A percentile compares a stretch with the other conserved stretches of the same genome.
Evolutionary conservation across 2,797 vertebrate genomes (phyloP).

Genomic region (Amphiprion clarkii): DNA sequence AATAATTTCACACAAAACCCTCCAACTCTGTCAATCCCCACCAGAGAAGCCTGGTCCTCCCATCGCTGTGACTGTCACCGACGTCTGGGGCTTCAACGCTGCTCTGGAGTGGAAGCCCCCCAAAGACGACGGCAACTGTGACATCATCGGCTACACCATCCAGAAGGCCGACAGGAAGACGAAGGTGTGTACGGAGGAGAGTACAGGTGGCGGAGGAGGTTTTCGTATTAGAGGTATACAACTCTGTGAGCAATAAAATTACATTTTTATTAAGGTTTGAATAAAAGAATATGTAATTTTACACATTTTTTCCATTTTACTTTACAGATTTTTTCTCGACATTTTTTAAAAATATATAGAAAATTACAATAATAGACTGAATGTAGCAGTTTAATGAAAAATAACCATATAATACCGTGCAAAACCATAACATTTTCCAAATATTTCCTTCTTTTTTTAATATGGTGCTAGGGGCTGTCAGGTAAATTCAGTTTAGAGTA

Average conservation of each 20-base stretch:
- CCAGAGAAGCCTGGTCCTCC: slow-evolving; percentile 91
- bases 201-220: background rate
- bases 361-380: too few relatives aligned
- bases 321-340: too few relatives aligned
- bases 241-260: background rate
- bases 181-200: slow-evolving; percentile 80
- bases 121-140: slow-evolving; percentile 90
- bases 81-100: slow-evolving; percentile 93
- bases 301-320: too few relatives aligned
- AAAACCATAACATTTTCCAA: too few relatives aligned
- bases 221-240: slow-evolving; percentile 2
- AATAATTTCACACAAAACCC: slow-evolving; percentile 21
- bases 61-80: slow-evolving; percentile 83
- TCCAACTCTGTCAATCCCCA: slow-evolving; percentile 8
- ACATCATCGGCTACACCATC: slow-evolving; percentile 89
- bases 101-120: slow-evolving; percentile 92
- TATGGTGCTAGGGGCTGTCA: too few relatives aligned
- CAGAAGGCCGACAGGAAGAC: slow-evolving; percentile 94
- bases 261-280: too few relatives aligned
- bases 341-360: too few relatives aligned
- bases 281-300: too few relatives aligned
- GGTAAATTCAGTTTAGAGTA: too few relatives aligned
- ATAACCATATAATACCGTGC: too few relatives aligned
- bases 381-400: too few relatives aligned
- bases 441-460: too few relatives aligned